Conservation (phyloP, 2,797 vertebrate species). For the Sebastes elongatus region DNA sequence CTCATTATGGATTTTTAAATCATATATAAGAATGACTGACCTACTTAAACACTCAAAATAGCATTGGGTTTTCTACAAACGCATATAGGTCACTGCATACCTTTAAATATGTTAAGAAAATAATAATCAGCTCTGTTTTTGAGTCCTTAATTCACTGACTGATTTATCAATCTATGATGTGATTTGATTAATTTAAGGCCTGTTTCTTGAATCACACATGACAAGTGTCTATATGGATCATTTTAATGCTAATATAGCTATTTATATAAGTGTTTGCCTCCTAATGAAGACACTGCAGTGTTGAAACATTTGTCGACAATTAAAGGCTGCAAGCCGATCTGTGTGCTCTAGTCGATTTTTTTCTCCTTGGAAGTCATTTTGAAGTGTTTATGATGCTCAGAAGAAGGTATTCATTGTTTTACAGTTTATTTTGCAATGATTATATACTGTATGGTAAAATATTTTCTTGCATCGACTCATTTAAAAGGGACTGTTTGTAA, state of each 20-base stretch:
- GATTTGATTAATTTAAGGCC: not conserved
- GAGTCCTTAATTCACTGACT: too few relatives aligned
- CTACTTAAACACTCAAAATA: not conserved
- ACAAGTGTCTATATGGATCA: not conserved
- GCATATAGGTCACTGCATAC: not conserved
- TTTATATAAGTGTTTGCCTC: not conserved
- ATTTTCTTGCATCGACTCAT: not conserved
- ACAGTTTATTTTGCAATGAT: not conserved
- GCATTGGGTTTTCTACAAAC: not conserved
- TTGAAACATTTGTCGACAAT: not conserved
- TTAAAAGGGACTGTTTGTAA: not conserved
- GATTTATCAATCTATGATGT: not conserved
- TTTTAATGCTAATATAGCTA: not conserved
- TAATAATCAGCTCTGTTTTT: not conserved
- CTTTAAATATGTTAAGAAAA: not conserved
- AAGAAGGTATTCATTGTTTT: not conserved
- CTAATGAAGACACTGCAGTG: not conserved
- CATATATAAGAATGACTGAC: not conserved
- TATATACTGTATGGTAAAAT: not conserved
- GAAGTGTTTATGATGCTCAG: not conserved
- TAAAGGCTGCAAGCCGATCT: not conserved
- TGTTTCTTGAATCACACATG: not conserved
- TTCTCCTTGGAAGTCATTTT: not conserved
- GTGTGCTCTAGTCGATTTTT: not conserved
- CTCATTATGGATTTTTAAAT: conserved; percentile 4